Evolutionary conservation across 2,113 vertebrate genomes (phyloP), one percentile per base, ranked within the genome.

Genomic region (Ophiodon elongatus): DNA sequence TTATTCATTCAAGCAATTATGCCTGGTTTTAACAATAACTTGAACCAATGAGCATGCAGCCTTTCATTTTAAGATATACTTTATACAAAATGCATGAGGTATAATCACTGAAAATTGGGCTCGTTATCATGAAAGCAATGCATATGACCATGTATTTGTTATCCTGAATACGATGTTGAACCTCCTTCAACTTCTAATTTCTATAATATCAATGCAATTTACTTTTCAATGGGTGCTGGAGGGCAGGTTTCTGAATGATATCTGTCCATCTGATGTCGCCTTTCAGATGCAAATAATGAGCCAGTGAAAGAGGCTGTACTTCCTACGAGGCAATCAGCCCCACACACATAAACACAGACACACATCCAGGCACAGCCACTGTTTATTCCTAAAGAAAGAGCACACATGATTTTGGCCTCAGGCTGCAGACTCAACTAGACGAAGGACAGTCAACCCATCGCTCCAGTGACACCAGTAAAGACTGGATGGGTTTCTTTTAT

Each of bases 261-360:
- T 89, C 79, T 71, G 76, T 66, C 74, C 57, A 73, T 89, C 75
- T 84, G 41, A 76, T 87, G 75, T 84, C 3, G 27, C 73, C 35
- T 88, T 88, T 86, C 59, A 87, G n/a, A 88, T 89, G 84, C 75
- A 91, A 91, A 92, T 87, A 21, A 73, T 47, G 14, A 68, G 15
- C 67, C 54, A 70, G 33, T 80, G 68, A 87, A 80, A 73, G 41
- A 74, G 33, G 33, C 45, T 45, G 5, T 52, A 10, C 33, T 50
- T 68, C 29, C 56, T 21, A 43, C 57, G 15, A 29, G 79, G 33
- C 83, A 74, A 85, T 89, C 50, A 78, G 43, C 31, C 9, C 33
- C 43, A 47, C 27, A 11, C 27, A n/a, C 19, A 70, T 41, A 29
- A 13, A 67, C 57, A 75, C 39, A n/a, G 1, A 2, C 37, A 73